These are phyloP conservation scores for Mesoligia furuncula DNA, from an alignment of 2,888 invertebrate genomes.

Conservation along the genomic window DNA sequence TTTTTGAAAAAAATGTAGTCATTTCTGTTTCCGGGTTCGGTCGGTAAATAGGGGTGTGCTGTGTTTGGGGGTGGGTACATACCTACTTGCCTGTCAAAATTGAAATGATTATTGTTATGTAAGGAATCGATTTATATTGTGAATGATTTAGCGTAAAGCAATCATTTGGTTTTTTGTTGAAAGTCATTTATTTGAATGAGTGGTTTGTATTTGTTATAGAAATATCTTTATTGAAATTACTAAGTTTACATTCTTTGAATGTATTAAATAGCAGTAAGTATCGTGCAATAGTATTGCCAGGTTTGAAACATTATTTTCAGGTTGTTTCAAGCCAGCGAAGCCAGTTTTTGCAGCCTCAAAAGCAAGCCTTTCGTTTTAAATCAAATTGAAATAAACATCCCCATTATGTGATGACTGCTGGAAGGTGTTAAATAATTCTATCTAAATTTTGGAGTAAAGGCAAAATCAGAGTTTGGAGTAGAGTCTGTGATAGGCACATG, in stretches of 20 bases:
- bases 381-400: too few relatives aligned
- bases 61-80: conserved; percentile 63
- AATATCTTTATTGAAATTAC: conserved; percentile 19
- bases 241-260: neutral
- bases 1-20: conserved; percentile 73
- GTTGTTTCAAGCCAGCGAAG: too few relatives aligned
- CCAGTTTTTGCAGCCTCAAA: too few relatives aligned
- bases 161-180: conserved; percentile 42
- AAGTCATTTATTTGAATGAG: conserved; percentile 11
- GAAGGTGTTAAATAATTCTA: too few relatives aligned
- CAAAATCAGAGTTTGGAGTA: too few relatives aligned
- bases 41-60: conserved; percentile 68
- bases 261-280: neutral
- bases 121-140: conserved; percentile 68
- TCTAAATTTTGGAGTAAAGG: too few relatives aligned
- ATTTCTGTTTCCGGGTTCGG: conserved; percentile 73
- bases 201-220: conserved; percentile 24
- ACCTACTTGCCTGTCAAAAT: conserved; percentile 66
- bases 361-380: too few relatives aligned
- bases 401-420: too few relatives aligned
- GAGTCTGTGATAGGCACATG: too few relatives aligned
- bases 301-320: neutral
- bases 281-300: neutral
- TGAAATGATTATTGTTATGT: conserved; percentile 71
- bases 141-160: conserved; percentile 52